A percentile compares a stretch with the other conserved stretches of the same genome.
Conservation (phyloP, 2,113 vertebrate species). For the Ictalurus punctatus region DNA sequence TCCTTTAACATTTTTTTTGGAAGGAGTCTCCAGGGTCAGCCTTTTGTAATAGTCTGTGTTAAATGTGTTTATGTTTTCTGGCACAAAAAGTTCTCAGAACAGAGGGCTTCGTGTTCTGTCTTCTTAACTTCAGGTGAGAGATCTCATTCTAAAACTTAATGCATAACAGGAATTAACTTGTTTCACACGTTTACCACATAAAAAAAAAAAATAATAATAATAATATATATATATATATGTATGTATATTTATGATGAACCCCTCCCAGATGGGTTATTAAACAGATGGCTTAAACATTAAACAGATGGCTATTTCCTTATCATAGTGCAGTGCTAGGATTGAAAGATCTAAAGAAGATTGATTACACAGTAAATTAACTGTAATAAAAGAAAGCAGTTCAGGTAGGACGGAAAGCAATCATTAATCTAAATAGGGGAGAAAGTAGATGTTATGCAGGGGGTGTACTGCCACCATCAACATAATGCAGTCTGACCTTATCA, state of each 20-base stretch:
- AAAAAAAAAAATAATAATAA: no score
- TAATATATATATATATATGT: no score
- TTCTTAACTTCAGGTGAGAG: neutral
- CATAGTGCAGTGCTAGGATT: neutral
- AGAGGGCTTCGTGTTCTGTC: neutral
- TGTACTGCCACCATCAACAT: neutral
- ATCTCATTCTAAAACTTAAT: neutral
- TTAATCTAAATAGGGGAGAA: neutral
- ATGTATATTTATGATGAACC: no score
- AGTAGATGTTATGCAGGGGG: neutral
- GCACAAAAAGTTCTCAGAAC: neutral
- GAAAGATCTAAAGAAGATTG: neutral
- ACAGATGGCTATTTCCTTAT: neutral
- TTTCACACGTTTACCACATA: neutral
- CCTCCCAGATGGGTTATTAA: no score
- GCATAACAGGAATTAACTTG: neutral
- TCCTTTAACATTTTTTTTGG: neutral
- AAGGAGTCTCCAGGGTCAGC: no score
- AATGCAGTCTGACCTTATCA: neutral
- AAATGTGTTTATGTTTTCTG: neutral
- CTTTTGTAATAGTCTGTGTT: no score
- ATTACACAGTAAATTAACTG: neutral
- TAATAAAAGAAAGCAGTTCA: neutral
- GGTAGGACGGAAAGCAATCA: neutral
- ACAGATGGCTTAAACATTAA: neutral